Conservation (phyloP, 2,888 invertebrate genomes). For the Trachelus tabidus region DNA sequence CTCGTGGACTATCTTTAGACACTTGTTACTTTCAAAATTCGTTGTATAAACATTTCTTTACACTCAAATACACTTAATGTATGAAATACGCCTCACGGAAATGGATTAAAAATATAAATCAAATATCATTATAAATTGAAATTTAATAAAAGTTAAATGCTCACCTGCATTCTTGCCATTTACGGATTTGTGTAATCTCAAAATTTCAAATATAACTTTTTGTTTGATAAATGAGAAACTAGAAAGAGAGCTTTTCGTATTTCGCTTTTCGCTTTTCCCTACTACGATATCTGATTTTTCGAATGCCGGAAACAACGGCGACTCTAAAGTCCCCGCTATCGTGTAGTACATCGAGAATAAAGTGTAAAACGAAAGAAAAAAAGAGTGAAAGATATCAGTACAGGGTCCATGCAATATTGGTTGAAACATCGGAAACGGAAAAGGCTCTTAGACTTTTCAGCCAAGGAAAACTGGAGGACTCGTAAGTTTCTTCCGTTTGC, state of each 20-base stretch:
- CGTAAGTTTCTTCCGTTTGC: slow-evolving; percentile 2
- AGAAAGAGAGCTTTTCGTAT: not conserved
- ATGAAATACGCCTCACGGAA: not conserved
- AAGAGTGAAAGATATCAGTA: not conserved
- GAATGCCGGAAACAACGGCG: not conserved
- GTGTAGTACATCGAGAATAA: too few species aligned
- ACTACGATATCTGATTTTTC: not conserved
- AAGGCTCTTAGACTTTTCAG: not conserved
- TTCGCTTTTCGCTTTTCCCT: not conserved
- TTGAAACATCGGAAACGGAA: not conserved
- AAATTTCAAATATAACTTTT: too few species aligned
- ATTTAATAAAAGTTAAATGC: not conserved
- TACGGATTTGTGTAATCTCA: too few species aligned
- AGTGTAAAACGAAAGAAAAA: not conserved
- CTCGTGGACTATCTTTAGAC: not conserved
- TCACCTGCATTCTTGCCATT: too few species aligned
- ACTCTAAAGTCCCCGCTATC: too few species aligned
- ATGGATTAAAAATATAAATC: not conserved
- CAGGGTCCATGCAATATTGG: not conserved
- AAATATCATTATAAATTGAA: not conserved
- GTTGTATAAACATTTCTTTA: not conserved
- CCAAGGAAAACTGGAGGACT: not conserved
- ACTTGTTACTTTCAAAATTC: not conserved
- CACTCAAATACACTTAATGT: not conserved
- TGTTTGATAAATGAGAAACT: not conserved